These are phyloP conservation scores for Phataginus tricuspis DNA, from an alignment of 2,797 vertebrate genomes.

Conservation along the genomic window DNA sequence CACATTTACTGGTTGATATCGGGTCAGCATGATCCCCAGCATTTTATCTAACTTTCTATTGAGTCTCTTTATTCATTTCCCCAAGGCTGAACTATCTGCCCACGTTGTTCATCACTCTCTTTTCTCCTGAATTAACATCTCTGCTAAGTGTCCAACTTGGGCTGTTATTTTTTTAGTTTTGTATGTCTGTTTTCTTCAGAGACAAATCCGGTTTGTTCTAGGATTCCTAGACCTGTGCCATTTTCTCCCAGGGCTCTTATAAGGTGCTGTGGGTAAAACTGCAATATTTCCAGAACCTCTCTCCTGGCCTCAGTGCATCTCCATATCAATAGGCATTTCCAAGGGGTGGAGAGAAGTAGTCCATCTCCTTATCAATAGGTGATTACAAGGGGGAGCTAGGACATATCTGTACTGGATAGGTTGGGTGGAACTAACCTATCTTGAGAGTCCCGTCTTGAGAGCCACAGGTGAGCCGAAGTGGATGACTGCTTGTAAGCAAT, in stretches of 20 bases:
- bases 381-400: too few relatives aligned
- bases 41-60: neutral
- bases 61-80: neutral
- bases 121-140: neutral
- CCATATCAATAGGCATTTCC: too few relatives aligned
- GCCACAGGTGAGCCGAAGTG: too few relatives aligned
- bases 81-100: neutral
- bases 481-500: too few relatives aligned
- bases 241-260: neutral
- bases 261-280: neutral
- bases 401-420: too few relatives aligned
- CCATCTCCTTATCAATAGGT: too few relatives aligned
- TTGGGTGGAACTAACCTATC: too few relatives aligned
- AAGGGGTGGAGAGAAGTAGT: too few relatives aligned
- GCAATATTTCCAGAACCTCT: too few relatives aligned
- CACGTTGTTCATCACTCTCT: neutral
- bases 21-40: neutral
- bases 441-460: too few relatives aligned
- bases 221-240: neutral
- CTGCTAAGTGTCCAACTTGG: neutral
- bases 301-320: too few relatives aligned
- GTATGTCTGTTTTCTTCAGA: neutral
- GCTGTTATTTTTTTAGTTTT: neutral
- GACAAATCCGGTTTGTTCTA: neutral
- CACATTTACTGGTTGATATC: neutral